phyloP scores from a whole-genome alignment of 2,888 invertebrate genomes.

The Busseola fusca region DNA sequence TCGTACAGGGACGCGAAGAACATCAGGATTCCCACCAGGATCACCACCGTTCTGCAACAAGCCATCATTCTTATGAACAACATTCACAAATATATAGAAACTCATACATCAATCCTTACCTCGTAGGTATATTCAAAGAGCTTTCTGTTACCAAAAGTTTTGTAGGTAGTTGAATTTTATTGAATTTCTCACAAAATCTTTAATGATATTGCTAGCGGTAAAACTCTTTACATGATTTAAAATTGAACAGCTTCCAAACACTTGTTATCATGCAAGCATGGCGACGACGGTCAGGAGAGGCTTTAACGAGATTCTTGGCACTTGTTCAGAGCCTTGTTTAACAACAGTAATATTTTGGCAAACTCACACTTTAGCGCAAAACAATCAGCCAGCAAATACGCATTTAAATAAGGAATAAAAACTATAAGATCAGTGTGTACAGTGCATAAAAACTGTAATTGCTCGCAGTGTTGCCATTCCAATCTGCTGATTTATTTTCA shows the following conservation, averaged over 20 bases:
- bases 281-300: conserved; percentile 12
- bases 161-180: neutral
- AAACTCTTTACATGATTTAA: conserved; percentile 33
- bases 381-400: conserved; percentile 14
- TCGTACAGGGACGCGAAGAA: conserved; percentile 91
- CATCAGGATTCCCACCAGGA: conserved; percentile 87
- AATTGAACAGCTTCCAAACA: conserved; percentile 54
- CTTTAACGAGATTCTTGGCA: conserved; percentile 57
- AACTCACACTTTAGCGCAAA: conserved; percentile 26
- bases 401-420: conserved; percentile 29
- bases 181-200: conserved; percentile 1
- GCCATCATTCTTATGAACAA: neutral
- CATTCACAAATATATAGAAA: neutral
- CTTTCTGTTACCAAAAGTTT: neutral
- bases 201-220: conserved; percentile 25
- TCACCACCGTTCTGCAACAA: conserved; percentile 84
- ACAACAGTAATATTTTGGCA: conserved; percentile 45
- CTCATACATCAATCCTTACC: neutral
- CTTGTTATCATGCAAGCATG: conserved; percentile 47
- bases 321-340: conserved; percentile 48
- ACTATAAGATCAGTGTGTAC: conserved; percentile 9
- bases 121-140: neutral
- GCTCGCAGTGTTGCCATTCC: conserved; percentile 27
- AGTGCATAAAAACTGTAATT: conserved; percentile 25
- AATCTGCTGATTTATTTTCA: conserved; percentile 26